Evolutionary conservation across 2,888 invertebrate genomes (phyloP).

Genomic region (Athetis lepigone): DNA sequence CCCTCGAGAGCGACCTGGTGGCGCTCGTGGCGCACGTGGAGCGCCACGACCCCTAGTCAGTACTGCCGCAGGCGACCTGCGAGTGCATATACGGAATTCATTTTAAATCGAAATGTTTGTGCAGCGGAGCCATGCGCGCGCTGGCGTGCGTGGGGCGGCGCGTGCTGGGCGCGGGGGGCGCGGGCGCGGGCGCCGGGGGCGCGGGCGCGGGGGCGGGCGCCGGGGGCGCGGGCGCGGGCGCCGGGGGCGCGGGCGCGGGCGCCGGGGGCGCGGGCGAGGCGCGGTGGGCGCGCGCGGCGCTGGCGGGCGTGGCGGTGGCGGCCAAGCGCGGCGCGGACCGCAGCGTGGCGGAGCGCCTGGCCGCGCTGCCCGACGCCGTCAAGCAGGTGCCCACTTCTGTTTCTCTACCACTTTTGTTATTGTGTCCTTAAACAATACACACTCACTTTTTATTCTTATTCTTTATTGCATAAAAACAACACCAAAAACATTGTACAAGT

Average conservation of each 20-base stretch:
- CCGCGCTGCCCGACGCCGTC: slow-evolving; percentile 93
- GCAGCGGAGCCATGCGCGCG: slow-evolving; percentile 97
- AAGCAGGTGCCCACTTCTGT: slow-evolving; percentile 63
- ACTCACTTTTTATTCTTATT: too few species aligned
- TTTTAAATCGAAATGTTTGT: slow-evolving; percentile 62
- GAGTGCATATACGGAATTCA: neutral
- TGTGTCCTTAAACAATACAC: too few species aligned
- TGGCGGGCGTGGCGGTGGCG: slow-evolving; percentile 81
- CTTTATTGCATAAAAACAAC: too few species aligned
- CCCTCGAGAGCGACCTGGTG: slow-evolving; percentile 96
- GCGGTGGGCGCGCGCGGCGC: slow-evolving; percentile 79
- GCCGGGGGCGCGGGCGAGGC: slow-evolving; percentile 67
- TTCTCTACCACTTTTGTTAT: too few species aligned
- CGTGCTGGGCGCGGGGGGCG: slow-evolving; percentile 94
- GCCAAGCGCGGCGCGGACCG: slow-evolving; percentile 94
- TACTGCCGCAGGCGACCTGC: slow-evolving; percentile 56
- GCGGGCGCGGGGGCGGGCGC: slow-evolving; percentile 74
- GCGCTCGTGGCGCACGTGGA: slow-evolving; percentile 96
- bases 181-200: slow-evolving; percentile 92
- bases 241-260: slow-evolving; percentile 74
- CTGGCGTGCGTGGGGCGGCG: slow-evolving; percentile 97
- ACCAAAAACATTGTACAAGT: too few species aligned
- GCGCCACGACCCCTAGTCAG: slow-evolving; percentile 97
- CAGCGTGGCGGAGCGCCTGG: slow-evolving; percentile 94
- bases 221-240: slow-evolving; percentile 78